Evolutionary conservation across 2,888 invertebrate genomes (phyloP).

Genomic region (Gryllus longicercus): DNA sequence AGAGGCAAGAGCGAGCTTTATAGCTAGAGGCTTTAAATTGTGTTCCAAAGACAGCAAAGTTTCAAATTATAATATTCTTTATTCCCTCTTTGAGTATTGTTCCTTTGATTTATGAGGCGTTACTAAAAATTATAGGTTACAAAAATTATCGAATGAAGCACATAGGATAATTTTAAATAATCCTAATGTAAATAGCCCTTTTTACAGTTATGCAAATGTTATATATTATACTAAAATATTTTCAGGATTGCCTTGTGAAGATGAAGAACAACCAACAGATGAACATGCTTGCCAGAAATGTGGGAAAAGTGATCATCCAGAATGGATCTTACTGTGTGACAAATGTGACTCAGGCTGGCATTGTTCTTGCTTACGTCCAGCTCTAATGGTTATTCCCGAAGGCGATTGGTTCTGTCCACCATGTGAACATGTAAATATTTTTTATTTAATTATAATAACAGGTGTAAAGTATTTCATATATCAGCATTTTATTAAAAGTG

Average conservation of each 20-base stretch:
- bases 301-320: slow-evolving; percentile 87
- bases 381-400: slow-evolving; percentile 89
- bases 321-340: slow-evolving; percentile 96
- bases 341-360: slow-evolving; percentile 96
- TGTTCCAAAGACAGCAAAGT: too few relatives aligned
- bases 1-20: too few relatives aligned
- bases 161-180: too few relatives aligned
- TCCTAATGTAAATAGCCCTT: too few relatives aligned
- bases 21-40: too few relatives aligned
- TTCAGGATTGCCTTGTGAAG: slow-evolving; percentile 11
- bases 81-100: too few relatives aligned
- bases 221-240: neutral
- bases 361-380: slow-evolving; percentile 89
- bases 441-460: neutral
- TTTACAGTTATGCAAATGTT: too few relatives aligned
- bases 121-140: too few relatives aligned
- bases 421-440: slow-evolving; percentile 81
- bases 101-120: too few relatives aligned
- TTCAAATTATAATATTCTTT: too few relatives aligned
- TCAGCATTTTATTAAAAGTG: neutral
- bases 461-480: neutral
- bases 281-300: slow-evolving; percentile 88
- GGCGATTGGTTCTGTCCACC: slow-evolving; percentile 98
- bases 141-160: too few relatives aligned
- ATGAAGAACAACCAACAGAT: slow-evolving; percentile 45